Evolutionary conservation across 2,888 invertebrate species (phyloP).

Genomic region (Apomyelois bistriatella): DNA sequence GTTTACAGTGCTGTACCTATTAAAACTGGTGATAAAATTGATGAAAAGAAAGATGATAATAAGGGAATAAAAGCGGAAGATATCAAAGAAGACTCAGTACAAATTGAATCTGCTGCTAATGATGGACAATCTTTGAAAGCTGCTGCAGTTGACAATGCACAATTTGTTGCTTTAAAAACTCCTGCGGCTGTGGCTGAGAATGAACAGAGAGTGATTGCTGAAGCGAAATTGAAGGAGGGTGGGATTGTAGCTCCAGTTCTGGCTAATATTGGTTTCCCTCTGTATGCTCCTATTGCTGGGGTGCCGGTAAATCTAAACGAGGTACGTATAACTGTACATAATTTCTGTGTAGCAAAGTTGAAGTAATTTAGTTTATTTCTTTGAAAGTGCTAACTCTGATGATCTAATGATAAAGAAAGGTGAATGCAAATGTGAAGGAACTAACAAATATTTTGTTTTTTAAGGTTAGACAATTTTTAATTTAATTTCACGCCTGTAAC

Average conservation of each 20-base stretch:
- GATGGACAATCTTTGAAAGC: background rate
- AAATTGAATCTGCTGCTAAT: conserved; percentile 15
- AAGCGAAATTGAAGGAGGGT: background rate
- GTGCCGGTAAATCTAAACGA: background rate
- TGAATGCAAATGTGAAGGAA: too few relatives aligned
- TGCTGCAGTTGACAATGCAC: background rate
- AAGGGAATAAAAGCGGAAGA: conserved; percentile 24
- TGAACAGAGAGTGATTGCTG: background rate
- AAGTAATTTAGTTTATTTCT: too few relatives aligned
- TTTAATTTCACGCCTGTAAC: too few relatives aligned
- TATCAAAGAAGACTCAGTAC: conserved; percentile 5
- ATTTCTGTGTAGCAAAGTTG: too few relatives aligned
- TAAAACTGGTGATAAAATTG: conserved; percentile 18
- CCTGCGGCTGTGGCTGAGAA: conserved; percentile 1
- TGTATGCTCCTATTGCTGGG: background rate
- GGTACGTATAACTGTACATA: background rate
- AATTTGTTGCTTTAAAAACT: background rate
- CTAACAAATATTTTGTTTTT: too few relatives aligned
- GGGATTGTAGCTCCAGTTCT: background rate
- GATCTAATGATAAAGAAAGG: too few relatives aligned
- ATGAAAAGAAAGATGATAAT: conserved; percentile 28
- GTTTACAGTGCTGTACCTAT: conserved; percentile 1
- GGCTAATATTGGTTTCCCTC: background rate
- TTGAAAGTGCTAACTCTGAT: too few relatives aligned
- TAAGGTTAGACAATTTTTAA: too few relatives aligned